Conservation (phyloP, 2,113 vertebrate species). For the Elaphurus davidianus region DNA sequence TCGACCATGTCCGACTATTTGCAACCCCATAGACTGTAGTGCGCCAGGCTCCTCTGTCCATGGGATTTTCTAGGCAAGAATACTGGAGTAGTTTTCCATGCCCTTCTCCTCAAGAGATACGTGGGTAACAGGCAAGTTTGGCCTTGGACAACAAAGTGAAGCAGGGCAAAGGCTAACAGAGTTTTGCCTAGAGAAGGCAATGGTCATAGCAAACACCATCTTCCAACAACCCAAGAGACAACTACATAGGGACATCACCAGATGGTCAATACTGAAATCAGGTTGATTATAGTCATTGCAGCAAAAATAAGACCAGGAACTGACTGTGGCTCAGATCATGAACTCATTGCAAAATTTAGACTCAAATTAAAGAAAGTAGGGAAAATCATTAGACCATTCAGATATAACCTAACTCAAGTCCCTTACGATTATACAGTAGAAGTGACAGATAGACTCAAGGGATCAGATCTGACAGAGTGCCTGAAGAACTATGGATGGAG, state of each 20-base stretch:
- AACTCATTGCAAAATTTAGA: not conserved
- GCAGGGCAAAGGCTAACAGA: not conserved
- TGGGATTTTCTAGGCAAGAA: not conserved
- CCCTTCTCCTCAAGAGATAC: not conserved
- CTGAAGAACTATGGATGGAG: not conserved
- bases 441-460: not conserved
- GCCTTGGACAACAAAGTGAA: not conserved
- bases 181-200: not conserved
- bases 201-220: not conserved
- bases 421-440: not conserved
- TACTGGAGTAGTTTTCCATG: not conserved
- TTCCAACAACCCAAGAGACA: not conserved
- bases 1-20: not conserved
- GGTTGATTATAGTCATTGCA: not conserved
- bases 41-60: not conserved
- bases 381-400: fast-evolving
- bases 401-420: not conserved
- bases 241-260: not conserved
- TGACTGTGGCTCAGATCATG: not conserved
- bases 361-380: not conserved
- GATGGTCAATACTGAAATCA: not conserved
- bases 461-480: not conserved
- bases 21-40: not conserved
- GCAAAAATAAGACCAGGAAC: not conserved
- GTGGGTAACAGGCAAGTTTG: not conserved